Evolutionary conservation across 2,113 vertebrate genomes (phyloP).

Genomic region (Nyctereutes procyonoides): DNA sequence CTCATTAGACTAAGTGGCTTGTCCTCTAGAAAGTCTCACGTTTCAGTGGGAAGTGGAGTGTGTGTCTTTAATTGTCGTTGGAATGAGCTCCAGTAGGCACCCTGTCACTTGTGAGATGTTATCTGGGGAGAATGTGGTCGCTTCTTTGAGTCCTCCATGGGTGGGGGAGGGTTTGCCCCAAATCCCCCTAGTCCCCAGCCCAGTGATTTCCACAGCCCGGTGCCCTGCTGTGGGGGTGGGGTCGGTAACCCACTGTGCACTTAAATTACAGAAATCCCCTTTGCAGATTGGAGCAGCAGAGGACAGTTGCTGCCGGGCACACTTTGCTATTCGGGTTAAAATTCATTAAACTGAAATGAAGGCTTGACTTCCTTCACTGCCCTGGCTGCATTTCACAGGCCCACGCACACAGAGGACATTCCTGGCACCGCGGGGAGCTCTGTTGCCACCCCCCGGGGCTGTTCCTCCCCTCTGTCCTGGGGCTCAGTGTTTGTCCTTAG

Average conservation of each 20-base stretch:
- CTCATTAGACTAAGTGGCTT: constrained; percentile 60
- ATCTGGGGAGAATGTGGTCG: constrained; percentile 32
- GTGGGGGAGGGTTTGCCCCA: not conserved
- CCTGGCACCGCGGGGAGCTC: not conserved
- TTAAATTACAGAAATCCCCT: not conserved
- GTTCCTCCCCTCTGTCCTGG: not conserved
- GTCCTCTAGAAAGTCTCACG: constrained; percentile 15
- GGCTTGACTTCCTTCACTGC: not conserved
- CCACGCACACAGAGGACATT: not conserved
- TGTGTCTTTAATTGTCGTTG: constrained; percentile 59
- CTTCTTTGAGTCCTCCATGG: not conserved
- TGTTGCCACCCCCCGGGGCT: not conserved
- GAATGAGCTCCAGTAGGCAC: constrained; percentile 56
- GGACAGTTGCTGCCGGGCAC: not conserved
- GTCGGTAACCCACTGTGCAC: not conserved
- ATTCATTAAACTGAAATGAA: not conserved
- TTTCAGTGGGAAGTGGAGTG: constrained; percentile 42
- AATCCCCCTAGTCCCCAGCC: not conserved
- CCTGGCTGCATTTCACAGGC: not conserved
- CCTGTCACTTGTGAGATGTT: constrained; percentile 64
- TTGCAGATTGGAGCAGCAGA: not conserved
- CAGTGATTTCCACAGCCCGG: constrained; percentile 8
- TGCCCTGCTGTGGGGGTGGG: not conserved
- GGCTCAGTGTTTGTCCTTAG: not conserved
- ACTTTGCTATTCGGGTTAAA: not conserved